A percentile compares a stretch with the other conserved stretches of the same genome.
These are phyloP conservation scores for Hetaerina americana DNA, from an alignment of 1,140 invertebrate genomes.

Conservation along the genomic window DNA sequence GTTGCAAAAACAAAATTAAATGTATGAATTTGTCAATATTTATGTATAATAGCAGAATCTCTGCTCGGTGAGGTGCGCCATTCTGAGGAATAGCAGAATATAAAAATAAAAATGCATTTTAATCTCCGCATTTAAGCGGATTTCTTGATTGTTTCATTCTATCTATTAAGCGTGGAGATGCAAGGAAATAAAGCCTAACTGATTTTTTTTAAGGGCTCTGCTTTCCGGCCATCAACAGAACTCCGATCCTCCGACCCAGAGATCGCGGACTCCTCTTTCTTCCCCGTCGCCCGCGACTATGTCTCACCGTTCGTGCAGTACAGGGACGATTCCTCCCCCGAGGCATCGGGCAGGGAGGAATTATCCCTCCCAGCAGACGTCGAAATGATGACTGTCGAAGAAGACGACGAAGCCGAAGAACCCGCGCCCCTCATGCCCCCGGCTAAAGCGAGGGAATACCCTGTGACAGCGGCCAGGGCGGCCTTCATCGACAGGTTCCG, in stretches of 20 bases:
- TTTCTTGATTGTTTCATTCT: no score
- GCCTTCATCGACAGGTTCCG: not conserved
- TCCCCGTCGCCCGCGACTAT: not conserved
- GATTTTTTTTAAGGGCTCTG: not conserved
- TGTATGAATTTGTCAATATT: no score
- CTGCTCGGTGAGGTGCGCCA: no score
- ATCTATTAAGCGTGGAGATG: no score
- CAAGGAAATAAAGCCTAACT: no score
- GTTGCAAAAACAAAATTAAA: no score
- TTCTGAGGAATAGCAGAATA: not conserved
- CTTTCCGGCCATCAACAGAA: no score
- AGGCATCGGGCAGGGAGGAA: not conserved
- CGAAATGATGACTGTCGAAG: no score
- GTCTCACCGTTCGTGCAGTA: not conserved
- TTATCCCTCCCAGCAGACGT: not conserved
- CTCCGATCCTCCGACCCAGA: not conserved
- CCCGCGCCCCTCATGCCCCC: no score
- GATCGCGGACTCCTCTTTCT: not conserved
- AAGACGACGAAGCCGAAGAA: no score
- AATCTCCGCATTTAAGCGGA: not conserved
- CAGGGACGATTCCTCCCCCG: not conserved
- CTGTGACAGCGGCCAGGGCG: not conserved
- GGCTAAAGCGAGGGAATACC: not conserved
- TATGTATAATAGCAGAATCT: no score
- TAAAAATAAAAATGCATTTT: not conserved